Evolutionary conservation across 2,888 invertebrate species (phyloP).

Genomic region (Eupithecia centaureata): DNA sequence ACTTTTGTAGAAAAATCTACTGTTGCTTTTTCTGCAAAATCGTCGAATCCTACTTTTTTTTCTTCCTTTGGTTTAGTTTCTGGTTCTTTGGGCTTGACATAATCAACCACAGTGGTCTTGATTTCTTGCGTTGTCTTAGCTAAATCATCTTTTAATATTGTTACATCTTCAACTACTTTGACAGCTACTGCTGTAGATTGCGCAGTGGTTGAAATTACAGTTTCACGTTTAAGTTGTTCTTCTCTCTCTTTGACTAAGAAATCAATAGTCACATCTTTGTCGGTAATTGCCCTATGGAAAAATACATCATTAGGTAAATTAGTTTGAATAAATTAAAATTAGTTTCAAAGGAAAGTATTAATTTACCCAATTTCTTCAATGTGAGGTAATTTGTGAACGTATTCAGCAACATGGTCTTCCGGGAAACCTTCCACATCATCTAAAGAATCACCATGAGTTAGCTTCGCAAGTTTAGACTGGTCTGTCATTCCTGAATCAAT

Average conservation of each 20-base stretch:
- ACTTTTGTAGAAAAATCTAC: slow-evolving; percentile 56
- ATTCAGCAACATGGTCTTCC: slow-evolving; percentile 77
- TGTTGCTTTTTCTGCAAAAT: slow-evolving; percentile 39
- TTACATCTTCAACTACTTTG: background rate
- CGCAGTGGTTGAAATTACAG: slow-evolving; percentile 26
- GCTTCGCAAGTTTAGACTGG: slow-evolving; percentile 61
- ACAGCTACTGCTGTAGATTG: slow-evolving; percentile 3
- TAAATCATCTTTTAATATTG: background rate
- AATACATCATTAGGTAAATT: background rate
- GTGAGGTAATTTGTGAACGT: slow-evolving; percentile 75
- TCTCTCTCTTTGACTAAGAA: slow-evolving; percentile 72
- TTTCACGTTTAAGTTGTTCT: slow-evolving; percentile 70
- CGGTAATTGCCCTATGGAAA: slow-evolving; percentile 58
- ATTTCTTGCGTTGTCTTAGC: background rate
- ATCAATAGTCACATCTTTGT: slow-evolving; percentile 63
- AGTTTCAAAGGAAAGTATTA: background rate
- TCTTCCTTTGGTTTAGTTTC: slow-evolving; percentile 39
- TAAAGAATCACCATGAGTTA: slow-evolving; percentile 78
- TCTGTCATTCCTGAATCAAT: slow-evolving; percentile 51
- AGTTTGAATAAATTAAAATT: background rate
- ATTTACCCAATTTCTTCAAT: slow-evolving; percentile 78
- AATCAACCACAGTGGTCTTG: background rate
- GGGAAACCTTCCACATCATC: slow-evolving; percentile 83
- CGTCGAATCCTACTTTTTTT: slow-evolving; percentile 41
- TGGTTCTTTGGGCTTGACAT: background rate